These are phyloP conservation scores for Lycaena phlaeas DNA, from an alignment of 2,888 invertebrate species.

Conservation along the genomic window DNA sequence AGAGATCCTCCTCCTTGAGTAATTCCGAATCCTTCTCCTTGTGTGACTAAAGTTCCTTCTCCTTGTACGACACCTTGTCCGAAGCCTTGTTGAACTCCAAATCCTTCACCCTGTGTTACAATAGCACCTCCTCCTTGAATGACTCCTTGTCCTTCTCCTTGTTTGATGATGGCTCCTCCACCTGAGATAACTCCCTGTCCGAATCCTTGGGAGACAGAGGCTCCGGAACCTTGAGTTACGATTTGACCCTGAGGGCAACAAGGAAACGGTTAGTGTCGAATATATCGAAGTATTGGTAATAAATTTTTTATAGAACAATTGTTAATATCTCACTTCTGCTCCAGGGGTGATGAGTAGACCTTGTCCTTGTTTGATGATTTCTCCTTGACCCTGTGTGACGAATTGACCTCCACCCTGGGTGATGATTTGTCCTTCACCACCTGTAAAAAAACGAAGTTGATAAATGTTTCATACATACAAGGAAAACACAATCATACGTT, in stretches of 20 bases:
- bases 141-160: conserved; percentile 6
- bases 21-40: conserved; percentile 8
- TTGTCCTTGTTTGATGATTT: conserved; percentile 14
- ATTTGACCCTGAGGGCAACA: conserved; percentile 12
- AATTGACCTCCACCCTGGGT: conserved; percentile 9
- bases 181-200: conserved; percentile 13
- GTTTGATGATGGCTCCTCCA: conserved; percentile 12
- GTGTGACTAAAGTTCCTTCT: background rate
- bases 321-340: conserved; percentile 14
- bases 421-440: conserved; percentile 20
- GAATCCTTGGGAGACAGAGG: conserved; percentile 8
- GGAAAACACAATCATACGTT: too few species aligned
- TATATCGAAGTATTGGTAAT: background rate
- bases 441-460: background rate
- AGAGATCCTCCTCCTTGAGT: conserved; percentile 16
- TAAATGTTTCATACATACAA: too few species aligned
- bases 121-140: conserved; percentile 11
- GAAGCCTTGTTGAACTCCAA: conserved; percentile 16
- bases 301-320: background rate
- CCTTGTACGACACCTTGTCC: conserved; percentile 17
- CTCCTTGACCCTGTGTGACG: conserved; percentile 10
- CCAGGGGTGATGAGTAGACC: conserved; percentile 16
- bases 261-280: background rate
- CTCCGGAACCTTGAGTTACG: conserved; percentile 8
- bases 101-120: conserved; percentile 13